These are phyloP conservation scores for Ariolimax columbianus DNA, from an alignment of 2,888 invertebrate species.

Conservation along the genomic window DNA sequence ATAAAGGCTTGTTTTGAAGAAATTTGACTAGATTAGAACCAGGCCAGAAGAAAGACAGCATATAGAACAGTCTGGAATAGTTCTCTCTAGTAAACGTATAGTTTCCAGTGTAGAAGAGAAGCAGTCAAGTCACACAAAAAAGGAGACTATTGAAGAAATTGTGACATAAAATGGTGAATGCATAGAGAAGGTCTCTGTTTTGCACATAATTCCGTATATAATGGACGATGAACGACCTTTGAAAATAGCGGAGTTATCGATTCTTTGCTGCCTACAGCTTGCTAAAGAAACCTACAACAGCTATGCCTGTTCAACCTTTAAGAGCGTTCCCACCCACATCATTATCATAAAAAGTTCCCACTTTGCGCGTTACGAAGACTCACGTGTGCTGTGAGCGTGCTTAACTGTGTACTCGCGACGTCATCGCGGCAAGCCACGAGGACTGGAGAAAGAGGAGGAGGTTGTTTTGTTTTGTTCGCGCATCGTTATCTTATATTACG, in stretches of 20 bases:
- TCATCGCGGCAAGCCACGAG: slow-evolving; percentile 12
- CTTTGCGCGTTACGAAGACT: slow-evolving; percentile 1
- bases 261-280: not conserved
- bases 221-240: not conserved
- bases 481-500: not conserved
- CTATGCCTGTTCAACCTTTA: not conserved
- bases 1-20: too few relatives aligned
- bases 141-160: too few relatives aligned
- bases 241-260: slow-evolving; percentile 16
- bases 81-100: too few relatives aligned
- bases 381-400: slow-evolving; percentile 22
- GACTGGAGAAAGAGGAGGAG: not conserved
- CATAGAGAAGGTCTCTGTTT: too few relatives aligned
- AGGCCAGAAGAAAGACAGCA: too few relatives aligned
- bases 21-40: too few relatives aligned
- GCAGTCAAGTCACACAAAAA: too few relatives aligned
- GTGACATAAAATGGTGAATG: too few relatives aligned
- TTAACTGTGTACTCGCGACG: slow-evolving; percentile 28
- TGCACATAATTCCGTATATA: not conserved
- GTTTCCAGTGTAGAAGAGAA: too few relatives aligned
- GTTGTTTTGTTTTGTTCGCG: not conserved
- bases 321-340: not conserved
- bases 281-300: not conserved
- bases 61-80: too few relatives aligned
- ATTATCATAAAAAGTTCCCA: slow-evolving; percentile 46